Percentiles rank a stretch among this genome's conserved stretches.
Conservation (phyloP, 2,113 vertebrate species). For the Proterorhinus semilunaris region DNA sequence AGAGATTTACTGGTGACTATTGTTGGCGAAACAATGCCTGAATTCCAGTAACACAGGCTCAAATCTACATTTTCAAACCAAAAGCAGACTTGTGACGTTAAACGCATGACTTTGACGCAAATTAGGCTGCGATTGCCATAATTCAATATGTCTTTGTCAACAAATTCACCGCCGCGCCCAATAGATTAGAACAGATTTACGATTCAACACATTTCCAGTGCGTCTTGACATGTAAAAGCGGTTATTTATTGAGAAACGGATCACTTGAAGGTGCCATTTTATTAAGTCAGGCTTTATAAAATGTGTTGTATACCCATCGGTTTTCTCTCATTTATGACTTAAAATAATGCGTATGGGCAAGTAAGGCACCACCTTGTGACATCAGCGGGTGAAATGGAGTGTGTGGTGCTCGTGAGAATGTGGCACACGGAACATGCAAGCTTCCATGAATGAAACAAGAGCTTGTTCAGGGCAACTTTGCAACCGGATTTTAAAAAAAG, state of each 20-base stretch:
- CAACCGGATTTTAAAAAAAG: too few species aligned
- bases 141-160: slow-evolving; percentile 22
- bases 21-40: slow-evolving; percentile 5
- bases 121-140: neutral
- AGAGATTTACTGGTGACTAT: slow-evolving; percentile 5
- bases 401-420: too few species aligned
- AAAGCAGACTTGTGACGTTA: slow-evolving; percentile 22
- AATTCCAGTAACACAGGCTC: slow-evolving; percentile 5
- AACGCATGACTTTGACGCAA: neutral
- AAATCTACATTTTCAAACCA: neutral
- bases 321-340: too few species aligned
- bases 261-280: neutral
- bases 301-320: too few species aligned
- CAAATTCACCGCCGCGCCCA: slow-evolving; percentile 12
- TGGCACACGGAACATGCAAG: too few species aligned
- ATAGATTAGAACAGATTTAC: slow-evolving; percentile 1
- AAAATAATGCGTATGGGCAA: too few species aligned
- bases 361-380: too few species aligned
- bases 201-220: slow-evolving; percentile 14
- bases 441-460: too few species aligned
- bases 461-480: too few species aligned
- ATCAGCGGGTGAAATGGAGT: too few species aligned
- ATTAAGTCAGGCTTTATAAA: too few species aligned
- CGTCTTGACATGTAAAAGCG: slow-evolving; percentile 20
- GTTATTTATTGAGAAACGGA: slow-evolving; percentile 22